Conservation (phyloP, 2,113 vertebrate species). For the Petroica traversi region DNA sequence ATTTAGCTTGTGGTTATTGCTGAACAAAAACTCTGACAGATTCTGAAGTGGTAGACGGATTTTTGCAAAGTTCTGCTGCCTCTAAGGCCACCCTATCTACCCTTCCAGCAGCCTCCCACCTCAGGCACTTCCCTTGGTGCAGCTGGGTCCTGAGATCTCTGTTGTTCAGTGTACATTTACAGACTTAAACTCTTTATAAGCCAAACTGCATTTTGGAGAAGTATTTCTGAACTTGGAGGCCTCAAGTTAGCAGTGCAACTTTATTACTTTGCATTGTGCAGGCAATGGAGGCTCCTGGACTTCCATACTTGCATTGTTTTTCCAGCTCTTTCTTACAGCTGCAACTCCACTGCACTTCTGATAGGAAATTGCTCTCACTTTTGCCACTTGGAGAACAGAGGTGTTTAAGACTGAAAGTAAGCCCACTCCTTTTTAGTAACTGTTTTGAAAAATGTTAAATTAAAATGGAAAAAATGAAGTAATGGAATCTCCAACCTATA, state of each 20-base stretch:
- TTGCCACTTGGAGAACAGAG: neutral
- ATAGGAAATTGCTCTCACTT: neutral
- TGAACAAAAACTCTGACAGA: constrained; percentile 12
- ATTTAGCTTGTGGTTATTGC: constrained; percentile 27
- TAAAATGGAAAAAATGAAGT: neutral
- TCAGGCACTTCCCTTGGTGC: neutral
- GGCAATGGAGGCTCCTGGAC: neutral
- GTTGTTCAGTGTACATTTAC: neutral
- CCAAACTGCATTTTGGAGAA: neutral
- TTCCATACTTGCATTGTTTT: neutral
- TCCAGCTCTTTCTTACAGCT: neutral
- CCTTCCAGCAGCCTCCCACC: neutral
- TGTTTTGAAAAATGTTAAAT: constrained; percentile 36
- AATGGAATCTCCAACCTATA: neutral
- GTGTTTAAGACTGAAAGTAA: neutral
- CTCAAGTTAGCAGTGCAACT: neutral
- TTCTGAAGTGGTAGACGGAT: neutral
- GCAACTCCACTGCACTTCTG: neutral
- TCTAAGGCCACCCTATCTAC: neutral
- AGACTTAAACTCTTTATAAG: neutral
- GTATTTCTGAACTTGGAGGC: neutral
- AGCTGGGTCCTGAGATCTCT: neutral
- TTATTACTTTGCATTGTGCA: neutral
- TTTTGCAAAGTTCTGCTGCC: neutral
- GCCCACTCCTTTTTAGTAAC: neutral